Evolutionary conservation across 2,113 vertebrate genomes (phyloP).

Genomic region (Hypanus sabinus): DNA sequence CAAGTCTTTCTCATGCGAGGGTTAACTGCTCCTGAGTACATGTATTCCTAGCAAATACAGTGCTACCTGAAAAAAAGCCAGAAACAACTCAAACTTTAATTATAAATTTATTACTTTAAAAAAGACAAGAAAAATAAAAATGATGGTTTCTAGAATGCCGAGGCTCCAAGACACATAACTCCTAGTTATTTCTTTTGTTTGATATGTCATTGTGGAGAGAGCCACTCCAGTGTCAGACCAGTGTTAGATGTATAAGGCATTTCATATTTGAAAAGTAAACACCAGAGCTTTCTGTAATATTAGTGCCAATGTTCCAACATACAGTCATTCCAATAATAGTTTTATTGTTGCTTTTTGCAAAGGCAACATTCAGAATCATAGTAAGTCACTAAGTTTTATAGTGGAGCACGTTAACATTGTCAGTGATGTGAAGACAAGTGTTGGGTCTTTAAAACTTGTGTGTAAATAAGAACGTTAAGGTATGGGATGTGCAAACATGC

Average conservation of each 20-base stretch:
- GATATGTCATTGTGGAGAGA: not conserved
- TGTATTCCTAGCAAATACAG: not conserved
- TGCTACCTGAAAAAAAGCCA: conserved; percentile 18
- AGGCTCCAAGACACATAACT: not conserved
- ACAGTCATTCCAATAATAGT: not conserved
- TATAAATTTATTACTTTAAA: conserved; percentile 13
- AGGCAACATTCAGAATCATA: not conserved
- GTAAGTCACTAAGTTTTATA: not conserved
- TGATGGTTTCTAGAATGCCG: not conserved
- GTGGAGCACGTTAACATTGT: not conserved
- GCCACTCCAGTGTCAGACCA: conserved; percentile 1
- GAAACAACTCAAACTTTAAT: conserved; percentile 24
- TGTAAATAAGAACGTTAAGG: not conserved
- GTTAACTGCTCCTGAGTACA: not conserved
- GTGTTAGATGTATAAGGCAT: not conserved
- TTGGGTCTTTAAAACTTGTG: not conserved
- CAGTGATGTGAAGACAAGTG: not conserved
- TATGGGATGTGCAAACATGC: conserved; percentile 1
- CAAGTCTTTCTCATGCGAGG: not conserved
- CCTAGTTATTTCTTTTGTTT: not conserved
- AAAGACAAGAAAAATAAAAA: not conserved
- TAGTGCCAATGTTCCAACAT: not conserved
- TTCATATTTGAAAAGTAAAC: not conserved
- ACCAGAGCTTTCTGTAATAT: not conserved
- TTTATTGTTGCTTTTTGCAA: not conserved